Evolutionary conservation across 2,113 vertebrate species (phyloP).

Genomic region (Platycercus adscitus): DNA sequence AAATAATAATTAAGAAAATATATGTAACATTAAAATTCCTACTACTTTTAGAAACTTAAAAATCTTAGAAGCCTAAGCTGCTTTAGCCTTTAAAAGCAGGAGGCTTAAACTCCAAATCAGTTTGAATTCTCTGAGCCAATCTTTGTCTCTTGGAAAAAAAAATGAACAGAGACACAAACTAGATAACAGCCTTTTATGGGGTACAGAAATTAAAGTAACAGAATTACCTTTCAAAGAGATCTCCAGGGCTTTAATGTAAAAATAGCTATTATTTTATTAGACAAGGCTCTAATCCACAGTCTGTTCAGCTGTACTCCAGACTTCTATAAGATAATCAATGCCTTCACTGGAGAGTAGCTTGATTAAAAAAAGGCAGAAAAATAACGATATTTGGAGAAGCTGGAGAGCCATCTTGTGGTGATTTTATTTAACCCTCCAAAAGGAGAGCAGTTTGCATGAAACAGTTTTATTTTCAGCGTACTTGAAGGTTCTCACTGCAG

Average conservation of each 20-base stretch:
- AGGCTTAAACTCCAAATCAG: constrained; percentile 66
- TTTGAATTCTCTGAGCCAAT: constrained; percentile 63
- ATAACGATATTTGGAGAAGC: not conserved
- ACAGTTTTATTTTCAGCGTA: not conserved
- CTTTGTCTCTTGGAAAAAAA: constrained; percentile 14
- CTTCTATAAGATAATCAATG: constrained; percentile 70
- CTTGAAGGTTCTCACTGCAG: not conserved
- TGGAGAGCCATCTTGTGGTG: constrained; percentile 69
- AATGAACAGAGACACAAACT: constrained; percentile 60
- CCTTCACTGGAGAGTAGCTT: constrained; percentile 22
- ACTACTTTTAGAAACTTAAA: constrained; percentile 19
- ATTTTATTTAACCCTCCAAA: constrained; percentile 1
- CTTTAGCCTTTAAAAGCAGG: constrained; percentile 61
- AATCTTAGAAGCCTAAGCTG: constrained; percentile 49
- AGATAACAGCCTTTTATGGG: constrained; percentile 72
- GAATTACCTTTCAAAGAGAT: constrained; percentile 74
- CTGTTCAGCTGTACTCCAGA: constrained; percentile 59
- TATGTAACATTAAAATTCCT: constrained; percentile 5
- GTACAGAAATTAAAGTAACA: constrained; percentile 74
- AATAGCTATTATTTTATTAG: constrained; percentile 78
- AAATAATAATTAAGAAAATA: not conserved
- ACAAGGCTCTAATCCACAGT: constrained; percentile 69
- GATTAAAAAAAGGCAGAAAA: not conserved
- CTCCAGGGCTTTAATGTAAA: constrained; percentile 73
- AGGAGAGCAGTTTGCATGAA: not conserved